Conservation (phyloP, 2,888 invertebrate genomes). For the Neoscelio sp. region DNA sequence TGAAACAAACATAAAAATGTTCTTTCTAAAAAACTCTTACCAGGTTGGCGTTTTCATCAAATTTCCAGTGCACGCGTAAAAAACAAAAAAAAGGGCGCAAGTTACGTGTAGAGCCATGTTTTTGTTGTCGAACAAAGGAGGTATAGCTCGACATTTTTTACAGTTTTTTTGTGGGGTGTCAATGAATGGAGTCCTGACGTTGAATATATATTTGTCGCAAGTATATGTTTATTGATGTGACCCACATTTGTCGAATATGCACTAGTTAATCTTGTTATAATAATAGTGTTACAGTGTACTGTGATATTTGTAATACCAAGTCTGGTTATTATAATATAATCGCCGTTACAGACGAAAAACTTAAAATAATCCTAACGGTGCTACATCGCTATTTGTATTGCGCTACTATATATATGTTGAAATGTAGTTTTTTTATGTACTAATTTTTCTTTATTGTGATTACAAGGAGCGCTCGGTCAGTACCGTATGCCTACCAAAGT, state of each 20-base stretch:
- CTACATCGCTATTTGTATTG: conserved; percentile 78
- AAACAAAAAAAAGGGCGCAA: conserved; percentile 11
- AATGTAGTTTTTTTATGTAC: conserved; percentile 66
- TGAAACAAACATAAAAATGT: no score
- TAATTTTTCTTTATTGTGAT: conserved; percentile 28
- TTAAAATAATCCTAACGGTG: conserved; percentile 80
- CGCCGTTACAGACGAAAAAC: conserved; percentile 75
- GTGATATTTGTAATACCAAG: conserved; percentile 79
- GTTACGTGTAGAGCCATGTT: no score
- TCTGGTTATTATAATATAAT: conserved; percentile 70
- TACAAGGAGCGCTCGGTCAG: conserved; percentile 66
- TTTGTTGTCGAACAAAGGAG: no score
- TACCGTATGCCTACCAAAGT: conserved; percentile 66
- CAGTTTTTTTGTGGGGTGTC: conserved; percentile 79
- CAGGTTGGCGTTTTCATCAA: no score
- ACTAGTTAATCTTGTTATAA: conserved; percentile 82
- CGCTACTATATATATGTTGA: conserved; percentile 75
- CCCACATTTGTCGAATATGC: conserved; percentile 82
- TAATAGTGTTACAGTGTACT: conserved; percentile 83
- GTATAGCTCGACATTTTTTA: conserved; percentile 72
- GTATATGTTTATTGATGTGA: conserved; percentile 83
- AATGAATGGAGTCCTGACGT: conserved; percentile 82
- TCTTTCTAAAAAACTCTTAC: no score
- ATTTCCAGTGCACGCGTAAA: no score
- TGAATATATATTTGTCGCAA: conserved; percentile 80